phyloP scores from a whole-genome alignment of 2,888 invertebrate genomes.

The Creontiades dilutus region DNA sequence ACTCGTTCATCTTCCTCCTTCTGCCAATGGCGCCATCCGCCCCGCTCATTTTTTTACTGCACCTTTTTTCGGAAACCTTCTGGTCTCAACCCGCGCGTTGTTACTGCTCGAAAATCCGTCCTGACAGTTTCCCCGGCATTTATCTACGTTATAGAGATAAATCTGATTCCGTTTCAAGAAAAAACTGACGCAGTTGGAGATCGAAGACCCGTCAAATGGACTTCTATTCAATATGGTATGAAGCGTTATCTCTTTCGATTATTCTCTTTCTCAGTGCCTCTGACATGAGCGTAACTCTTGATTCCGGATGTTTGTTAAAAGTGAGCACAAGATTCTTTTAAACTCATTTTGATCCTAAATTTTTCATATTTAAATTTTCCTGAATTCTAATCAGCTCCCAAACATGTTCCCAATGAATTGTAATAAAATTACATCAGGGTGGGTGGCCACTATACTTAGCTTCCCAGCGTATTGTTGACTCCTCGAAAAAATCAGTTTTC shows the following conservation, averaged over 20 bases:
- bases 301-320: no score
- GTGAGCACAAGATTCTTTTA: no score
- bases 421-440: no score
- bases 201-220: background rate
- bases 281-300: no score
- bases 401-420: no score
- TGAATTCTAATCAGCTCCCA: no score
- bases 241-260: background rate
- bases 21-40: background rate
- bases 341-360: no score
- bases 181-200: conserved; percentile 11
- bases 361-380: no score
- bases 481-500: no score
- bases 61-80: background rate
- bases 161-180: conserved; percentile 9
- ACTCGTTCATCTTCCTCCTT: conserved; percentile 25
- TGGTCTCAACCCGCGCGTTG: background rate
- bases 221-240: background rate
- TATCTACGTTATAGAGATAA: conserved; percentile 45
- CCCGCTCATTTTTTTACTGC: conserved; percentile 20
- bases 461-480: no score
- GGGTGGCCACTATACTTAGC: no score
- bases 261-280: background rate
- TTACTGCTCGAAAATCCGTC: background rate
- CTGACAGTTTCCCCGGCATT: conserved; percentile 4